Percentiles rank a stretch among this genome's conserved stretches.
Conservation (phyloP, 2,797 vertebrate species). For the Acridotheres tristis region DNA sequence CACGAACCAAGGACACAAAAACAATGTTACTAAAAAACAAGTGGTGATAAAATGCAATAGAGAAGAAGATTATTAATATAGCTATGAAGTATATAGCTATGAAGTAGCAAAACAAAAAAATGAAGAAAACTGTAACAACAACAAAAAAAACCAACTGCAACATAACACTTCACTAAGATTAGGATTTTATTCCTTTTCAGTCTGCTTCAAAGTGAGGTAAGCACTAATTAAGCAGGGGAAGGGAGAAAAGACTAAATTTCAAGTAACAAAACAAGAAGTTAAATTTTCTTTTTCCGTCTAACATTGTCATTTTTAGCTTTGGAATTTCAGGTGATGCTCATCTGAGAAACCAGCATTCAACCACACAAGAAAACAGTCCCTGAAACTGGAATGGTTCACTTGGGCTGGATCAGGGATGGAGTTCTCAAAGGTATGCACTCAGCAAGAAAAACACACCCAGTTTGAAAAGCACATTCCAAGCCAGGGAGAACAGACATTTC, state of each 20-base stretch:
- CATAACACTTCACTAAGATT: slow-evolving; percentile 46
- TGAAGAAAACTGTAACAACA: slow-evolving; percentile 47
- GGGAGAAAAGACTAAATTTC: background rate
- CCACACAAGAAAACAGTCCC: background rate
- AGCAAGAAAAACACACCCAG: fast-evolving
- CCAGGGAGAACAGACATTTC: background rate
- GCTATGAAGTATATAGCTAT: slow-evolving; percentile 55
- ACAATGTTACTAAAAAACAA: slow-evolving; percentile 34
- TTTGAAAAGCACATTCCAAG: background rate
- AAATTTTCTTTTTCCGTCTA: no score
- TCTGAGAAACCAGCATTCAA: background rate
- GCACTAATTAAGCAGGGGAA: slow-evolving; percentile 14
- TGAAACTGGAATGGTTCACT: background rate
- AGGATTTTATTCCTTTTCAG: slow-evolving; percentile 75
- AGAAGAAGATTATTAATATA: slow-evolving; percentile 70
- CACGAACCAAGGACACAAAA: slow-evolving; percentile 42
- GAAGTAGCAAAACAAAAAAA: slow-evolving; percentile 55
- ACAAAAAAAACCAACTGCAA: slow-evolving; percentile 43
- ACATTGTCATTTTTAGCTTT: background rate
- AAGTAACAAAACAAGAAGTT: background rate
- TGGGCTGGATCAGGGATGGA: background rate
- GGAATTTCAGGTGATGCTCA: background rate
- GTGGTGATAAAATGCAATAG: slow-evolving; percentile 49
- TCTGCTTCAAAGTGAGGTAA: slow-evolving; percentile 72
- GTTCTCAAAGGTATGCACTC: background rate